Conservation (phyloP, 2,113 vertebrate species). For the Nestor notabilis region DNA sequence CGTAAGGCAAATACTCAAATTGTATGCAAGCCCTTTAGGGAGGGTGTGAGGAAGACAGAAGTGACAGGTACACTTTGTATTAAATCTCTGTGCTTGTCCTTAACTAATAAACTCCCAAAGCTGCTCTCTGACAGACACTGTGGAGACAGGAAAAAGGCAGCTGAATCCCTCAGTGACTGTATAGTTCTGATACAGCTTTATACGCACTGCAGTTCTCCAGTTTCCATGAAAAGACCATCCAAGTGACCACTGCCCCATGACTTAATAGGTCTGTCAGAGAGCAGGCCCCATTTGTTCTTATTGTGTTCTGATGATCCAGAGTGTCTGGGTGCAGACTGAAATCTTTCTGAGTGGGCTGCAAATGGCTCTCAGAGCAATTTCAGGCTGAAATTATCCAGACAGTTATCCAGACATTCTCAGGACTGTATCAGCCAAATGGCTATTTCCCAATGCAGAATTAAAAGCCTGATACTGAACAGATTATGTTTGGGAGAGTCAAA, state of each 20-base stretch:
- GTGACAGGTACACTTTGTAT: background rate
- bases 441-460: background rate
- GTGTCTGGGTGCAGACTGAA: background rate
- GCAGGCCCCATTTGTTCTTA: background rate
- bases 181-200: background rate
- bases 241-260: background rate
- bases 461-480: conserved; percentile 60
- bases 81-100: background rate
- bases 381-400: conserved; percentile 59
- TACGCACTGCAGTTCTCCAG: background rate
- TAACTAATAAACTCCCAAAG: background rate
- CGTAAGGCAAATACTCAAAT: background rate
- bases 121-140: background rate
- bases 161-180: background rate
- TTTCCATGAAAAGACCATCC: background rate
- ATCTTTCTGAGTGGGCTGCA: background rate
- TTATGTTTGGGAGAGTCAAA: conserved; percentile 12
- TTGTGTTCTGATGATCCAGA: background rate
- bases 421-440: conserved; percentile 41
- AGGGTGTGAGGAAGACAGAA: background rate
- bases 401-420: conserved; percentile 46
- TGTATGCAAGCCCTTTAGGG: background rate
- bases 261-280: background rate
- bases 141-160: background rate
- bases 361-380: conserved; percentile 28